phyloP scores from a whole-genome alignment of 2,888 invertebrate genomes.

The Tachystola acroxantha region DNA sequence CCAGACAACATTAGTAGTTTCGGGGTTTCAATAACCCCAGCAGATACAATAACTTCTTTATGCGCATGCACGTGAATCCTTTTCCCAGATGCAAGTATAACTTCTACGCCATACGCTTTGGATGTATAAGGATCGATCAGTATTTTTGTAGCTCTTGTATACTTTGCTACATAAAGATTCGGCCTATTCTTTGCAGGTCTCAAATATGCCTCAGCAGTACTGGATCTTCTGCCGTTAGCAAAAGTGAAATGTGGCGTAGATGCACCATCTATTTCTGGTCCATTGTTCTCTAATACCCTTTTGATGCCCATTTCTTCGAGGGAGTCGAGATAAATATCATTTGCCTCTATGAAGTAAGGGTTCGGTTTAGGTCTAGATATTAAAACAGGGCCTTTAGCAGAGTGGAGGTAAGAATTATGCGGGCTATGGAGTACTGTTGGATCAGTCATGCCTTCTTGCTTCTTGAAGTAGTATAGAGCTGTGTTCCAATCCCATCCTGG shows the following conservation, averaged over 20 bases:
- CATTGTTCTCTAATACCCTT: slow-evolving; percentile 29
- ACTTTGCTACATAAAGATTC: slow-evolving; percentile 50
- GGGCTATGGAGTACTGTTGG: slow-evolving; percentile 20
- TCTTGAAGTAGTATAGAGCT: slow-evolving; percentile 32
- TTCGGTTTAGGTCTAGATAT: slow-evolving; percentile 30
- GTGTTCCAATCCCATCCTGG: slow-evolving; percentile 34
- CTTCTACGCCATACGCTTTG: slow-evolving; percentile 44
- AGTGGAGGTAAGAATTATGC: slow-evolving; percentile 26
- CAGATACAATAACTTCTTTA: slow-evolving; percentile 55
- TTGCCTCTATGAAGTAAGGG: slow-evolving; percentile 20
- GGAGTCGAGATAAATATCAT: slow-evolving; percentile 24
- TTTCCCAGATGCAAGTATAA: slow-evolving; percentile 29
- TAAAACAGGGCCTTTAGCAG: slow-evolving; percentile 28
- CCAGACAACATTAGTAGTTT: slow-evolving; percentile 61
- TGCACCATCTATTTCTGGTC: slow-evolving; percentile 27
- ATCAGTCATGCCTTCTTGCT: slow-evolving; percentile 34
- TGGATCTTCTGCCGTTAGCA: slow-evolving; percentile 48
- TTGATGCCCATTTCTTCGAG: slow-evolving; percentile 33
- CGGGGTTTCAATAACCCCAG: slow-evolving; percentile 53
- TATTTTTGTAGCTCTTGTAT: slow-evolving; percentile 45
- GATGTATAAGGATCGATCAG: slow-evolving; percentile 37
- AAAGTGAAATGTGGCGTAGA: slow-evolving; percentile 34
- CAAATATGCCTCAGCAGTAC: slow-evolving; percentile 57
- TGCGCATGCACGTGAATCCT: slow-evolving; percentile 36
- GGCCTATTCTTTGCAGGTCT: slow-evolving; percentile 32